phyloP scores from a whole-genome alignment of 2,888 invertebrate genomes.

The Athalia circularis region DNA sequence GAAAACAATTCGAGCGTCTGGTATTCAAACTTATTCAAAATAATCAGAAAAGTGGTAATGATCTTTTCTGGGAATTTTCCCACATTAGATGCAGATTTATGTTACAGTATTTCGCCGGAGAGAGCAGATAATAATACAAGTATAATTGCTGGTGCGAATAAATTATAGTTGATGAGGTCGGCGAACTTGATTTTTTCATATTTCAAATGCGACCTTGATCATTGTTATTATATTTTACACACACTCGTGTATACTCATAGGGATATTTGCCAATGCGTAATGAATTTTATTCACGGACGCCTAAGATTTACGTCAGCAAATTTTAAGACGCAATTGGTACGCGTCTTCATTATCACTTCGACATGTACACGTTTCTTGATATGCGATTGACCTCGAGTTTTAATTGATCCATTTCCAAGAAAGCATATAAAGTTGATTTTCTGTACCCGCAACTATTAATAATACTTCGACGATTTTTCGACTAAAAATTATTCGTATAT shows the following conservation, averaged over 20 bases:
- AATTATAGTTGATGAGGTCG: not conserved
- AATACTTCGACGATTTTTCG: no score
- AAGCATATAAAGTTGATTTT: no score
- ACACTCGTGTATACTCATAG: not conserved
- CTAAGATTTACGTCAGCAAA: not conserved
- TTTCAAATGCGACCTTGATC: not conserved
- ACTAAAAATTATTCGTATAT: no score
- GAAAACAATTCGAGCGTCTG: constrained; percentile 18
- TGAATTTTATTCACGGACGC: not conserved
- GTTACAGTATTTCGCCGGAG: no score
- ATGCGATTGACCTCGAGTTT: no score
- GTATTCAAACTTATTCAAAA: no score
- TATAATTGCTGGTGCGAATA: not conserved
- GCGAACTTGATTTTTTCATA: constrained; percentile 6
- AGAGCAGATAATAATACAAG: not conserved
- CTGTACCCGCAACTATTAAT: no score
- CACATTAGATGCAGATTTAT: no score
- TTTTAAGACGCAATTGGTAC: constrained; percentile 11
- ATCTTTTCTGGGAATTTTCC: no score
- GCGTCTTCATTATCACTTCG: not conserved
- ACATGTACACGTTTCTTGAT: not conserved
- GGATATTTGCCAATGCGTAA: not conserved
- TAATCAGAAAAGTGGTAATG: no score
- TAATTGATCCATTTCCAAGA: not conserved
- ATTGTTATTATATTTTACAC: not conserved